phyloP scores from a whole-genome alignment of 2,888 invertebrate genomes.

The Cancer borealis region DNA sequence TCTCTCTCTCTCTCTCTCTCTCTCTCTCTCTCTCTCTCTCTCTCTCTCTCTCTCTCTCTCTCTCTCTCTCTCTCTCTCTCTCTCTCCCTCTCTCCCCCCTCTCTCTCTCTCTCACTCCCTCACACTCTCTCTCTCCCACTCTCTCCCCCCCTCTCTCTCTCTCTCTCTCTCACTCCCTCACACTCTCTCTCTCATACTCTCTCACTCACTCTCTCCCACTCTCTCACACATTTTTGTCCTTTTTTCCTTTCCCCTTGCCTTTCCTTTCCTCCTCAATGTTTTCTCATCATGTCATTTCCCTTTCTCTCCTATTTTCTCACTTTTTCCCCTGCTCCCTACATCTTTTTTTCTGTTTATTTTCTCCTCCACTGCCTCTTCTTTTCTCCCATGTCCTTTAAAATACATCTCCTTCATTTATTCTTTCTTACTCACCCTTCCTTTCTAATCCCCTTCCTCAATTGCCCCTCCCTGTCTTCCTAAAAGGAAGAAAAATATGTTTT shows the following conservation, averaged over 20 bases:
- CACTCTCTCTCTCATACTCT: not conserved
- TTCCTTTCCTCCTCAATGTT: not conserved
- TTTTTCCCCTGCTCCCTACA: not conserved
- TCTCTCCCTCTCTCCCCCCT: not conserved
- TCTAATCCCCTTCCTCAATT: not conserved
- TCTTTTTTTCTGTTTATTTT: not conserved
- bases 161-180: not conserved
- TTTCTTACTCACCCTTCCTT: not conserved
- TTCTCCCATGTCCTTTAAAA: too few species aligned
- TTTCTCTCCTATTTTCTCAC: not conserved
- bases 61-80: constrained; percentile 18
- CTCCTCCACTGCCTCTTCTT: not conserved
- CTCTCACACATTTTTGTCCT: not conserved
- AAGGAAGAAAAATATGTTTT: too few species aligned
- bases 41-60: too few species aligned
- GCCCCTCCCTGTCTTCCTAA: not conserved
- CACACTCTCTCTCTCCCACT: not conserved
- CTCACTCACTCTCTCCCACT: not conserved
- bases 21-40: too few species aligned
- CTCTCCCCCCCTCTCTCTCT: not conserved
- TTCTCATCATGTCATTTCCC: not conserved
- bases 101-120: not conserved
- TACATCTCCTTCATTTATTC: too few species aligned
- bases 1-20: too few species aligned
- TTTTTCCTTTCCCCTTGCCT: not conserved